Conservation (phyloP, 2,113 vertebrate genomes). For the Hiodon alosoides region DNA sequence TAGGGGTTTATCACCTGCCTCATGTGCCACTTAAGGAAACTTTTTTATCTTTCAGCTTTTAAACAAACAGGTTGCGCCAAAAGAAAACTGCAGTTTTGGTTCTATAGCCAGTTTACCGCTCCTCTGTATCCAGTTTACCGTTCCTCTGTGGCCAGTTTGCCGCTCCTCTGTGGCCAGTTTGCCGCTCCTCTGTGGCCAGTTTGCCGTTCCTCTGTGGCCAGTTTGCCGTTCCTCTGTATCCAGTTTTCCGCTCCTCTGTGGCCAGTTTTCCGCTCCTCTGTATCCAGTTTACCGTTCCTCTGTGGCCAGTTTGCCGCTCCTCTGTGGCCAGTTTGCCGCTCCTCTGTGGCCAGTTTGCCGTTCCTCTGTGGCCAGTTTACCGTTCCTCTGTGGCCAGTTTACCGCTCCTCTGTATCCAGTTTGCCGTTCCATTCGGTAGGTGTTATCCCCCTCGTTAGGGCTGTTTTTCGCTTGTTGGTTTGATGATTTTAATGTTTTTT, state of each 20-base stretch:
- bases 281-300: no score
- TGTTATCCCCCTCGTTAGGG: constrained; percentile 10
- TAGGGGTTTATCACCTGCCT: constrained; percentile 29
- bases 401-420: not conserved
- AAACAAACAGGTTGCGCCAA: constrained; percentile 29
- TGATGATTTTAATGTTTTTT: not conserved
- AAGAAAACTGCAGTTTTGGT: not conserved
- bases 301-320: not conserved
- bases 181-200: not conserved
- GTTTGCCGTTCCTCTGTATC: no score
- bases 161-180: no score
- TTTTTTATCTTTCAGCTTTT: constrained; percentile 24
- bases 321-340: not conserved
- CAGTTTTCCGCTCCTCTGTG: not conserved
- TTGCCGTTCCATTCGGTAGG: not conserved
- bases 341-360: not conserved
- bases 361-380: no score
- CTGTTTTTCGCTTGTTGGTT: not conserved
- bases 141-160: not conserved
- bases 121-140: no score
- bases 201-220: not conserved
- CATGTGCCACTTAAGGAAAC: constrained; percentile 30
- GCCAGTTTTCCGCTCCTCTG: not conserved
- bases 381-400: no score
- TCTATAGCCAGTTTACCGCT: not conserved